phyloP scores from a whole-genome alignment of 2,113 vertebrate species.

The Bubo scandiacus region DNA sequence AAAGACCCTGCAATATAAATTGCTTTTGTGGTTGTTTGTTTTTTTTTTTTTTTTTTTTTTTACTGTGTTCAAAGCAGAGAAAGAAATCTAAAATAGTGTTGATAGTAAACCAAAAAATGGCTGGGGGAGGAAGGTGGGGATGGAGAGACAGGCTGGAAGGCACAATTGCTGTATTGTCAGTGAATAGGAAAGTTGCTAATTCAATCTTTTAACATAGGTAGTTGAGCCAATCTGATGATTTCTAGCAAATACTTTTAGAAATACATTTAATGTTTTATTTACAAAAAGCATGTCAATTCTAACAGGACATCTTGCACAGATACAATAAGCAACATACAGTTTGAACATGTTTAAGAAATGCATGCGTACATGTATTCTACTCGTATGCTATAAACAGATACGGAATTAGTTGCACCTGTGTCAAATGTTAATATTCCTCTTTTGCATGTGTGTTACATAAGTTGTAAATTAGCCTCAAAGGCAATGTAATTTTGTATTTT shows the following conservation, averaged over 20 bases:
- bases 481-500: not conserved
- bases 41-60: not conserved
- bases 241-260: not conserved
- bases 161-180: not conserved
- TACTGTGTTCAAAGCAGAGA: not conserved
- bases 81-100: not conserved
- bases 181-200: not conserved
- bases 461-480: not conserved
- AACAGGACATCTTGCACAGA: not conserved
- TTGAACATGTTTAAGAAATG: not conserved
- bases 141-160: not conserved
- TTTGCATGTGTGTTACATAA: not conserved
- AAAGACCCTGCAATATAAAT: not conserved
- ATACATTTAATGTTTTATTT: not conserved
- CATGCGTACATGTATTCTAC: not conserved
- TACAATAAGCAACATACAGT: not conserved
- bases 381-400: not conserved
- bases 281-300: not conserved
- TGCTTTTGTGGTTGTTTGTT: not conserved
- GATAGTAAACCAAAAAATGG: not conserved
- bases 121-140: not conserved
- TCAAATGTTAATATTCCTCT: not conserved
- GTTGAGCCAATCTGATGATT: not conserved
- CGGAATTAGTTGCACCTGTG: not conserved
- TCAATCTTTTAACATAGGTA: not conserved